Evolutionary conservation across 2,797 vertebrate genomes (phyloP).

Genomic region (Rhincodon typus): DNA sequence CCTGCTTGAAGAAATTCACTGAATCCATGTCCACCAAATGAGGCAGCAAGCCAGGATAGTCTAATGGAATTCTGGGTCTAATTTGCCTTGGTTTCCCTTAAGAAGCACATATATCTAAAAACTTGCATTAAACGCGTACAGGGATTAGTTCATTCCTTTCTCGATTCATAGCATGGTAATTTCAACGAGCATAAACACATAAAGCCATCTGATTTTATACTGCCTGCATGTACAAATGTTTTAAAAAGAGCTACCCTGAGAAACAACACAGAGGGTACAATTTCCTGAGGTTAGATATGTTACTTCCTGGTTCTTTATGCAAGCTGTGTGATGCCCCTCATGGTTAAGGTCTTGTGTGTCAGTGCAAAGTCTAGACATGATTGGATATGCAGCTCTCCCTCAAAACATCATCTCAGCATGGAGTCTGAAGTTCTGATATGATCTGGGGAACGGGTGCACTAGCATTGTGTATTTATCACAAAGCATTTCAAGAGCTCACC

Average conservation of each 20-base stretch:
- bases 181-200: neutral
- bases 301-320: no score
- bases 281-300: neutral
- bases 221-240: neutral
- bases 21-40: neutral
- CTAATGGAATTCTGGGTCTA: neutral
- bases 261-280: neutral
- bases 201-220: neutral
- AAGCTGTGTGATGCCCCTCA: neutral
- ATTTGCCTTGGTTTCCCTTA: neutral
- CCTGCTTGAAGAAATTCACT: neutral
- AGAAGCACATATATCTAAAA: neutral
- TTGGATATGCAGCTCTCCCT: no score
- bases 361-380: neutral
- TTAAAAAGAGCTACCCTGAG: neutral
- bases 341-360: neutral
- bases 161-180: neutral
- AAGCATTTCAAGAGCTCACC: neutral
- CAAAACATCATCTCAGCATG: neutral
- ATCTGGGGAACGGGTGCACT: neutral
- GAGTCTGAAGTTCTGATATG: neutral
- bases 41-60: neutral
- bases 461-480: neutral
- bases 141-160: neutral
- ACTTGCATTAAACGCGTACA: neutral